These are phyloP conservation scores for Venustoraphidia nigricollis DNA, from an alignment of 2,888 invertebrate species.

Conservation along the genomic window DNA sequence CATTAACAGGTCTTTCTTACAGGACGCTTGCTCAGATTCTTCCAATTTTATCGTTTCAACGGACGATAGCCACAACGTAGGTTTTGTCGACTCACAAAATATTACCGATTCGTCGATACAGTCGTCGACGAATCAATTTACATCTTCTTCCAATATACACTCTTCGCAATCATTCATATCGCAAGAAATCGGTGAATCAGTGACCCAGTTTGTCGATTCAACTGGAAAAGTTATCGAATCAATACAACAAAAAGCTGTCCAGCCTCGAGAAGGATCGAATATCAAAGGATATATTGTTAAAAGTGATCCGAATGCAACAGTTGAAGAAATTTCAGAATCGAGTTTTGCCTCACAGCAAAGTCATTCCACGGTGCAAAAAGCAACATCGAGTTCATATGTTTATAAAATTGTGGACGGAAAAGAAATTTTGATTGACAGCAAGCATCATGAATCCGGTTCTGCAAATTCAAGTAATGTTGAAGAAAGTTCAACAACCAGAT, in stretches of 20 bases:
- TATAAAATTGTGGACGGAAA: slow-evolving; percentile 50
- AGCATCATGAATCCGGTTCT: slow-evolving; percentile 41
- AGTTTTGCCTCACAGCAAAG: slow-evolving; percentile 33
- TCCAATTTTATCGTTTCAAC: not conserved
- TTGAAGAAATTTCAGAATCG: slow-evolving; percentile 20
- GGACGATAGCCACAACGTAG: not conserved
- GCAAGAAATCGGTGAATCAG: no score
- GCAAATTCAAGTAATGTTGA: slow-evolving; percentile 30
- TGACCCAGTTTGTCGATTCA: not conserved
- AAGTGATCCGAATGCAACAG: slow-evolving; percentile 10
- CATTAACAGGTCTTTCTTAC: not conserved
- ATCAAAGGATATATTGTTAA: not conserved
- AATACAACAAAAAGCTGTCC: not conserved
- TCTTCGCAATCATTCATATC: no score
- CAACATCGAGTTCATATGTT: slow-evolving; percentile 45
- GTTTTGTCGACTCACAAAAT: not conserved
- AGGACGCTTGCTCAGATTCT: no score
- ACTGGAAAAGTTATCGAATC: not conserved
- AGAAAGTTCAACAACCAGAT: slow-evolving; percentile 35
- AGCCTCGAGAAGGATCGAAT: not conserved
- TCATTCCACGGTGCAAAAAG: slow-evolving; percentile 38
- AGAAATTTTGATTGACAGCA: slow-evolving; percentile 41
- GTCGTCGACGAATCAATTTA: not conserved
- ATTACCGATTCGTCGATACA: not conserved
- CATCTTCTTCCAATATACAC: no score